Evolutionary conservation across 2,888 invertebrate species (phyloP).

Genomic region (Xestia c-nigrum): DNA sequence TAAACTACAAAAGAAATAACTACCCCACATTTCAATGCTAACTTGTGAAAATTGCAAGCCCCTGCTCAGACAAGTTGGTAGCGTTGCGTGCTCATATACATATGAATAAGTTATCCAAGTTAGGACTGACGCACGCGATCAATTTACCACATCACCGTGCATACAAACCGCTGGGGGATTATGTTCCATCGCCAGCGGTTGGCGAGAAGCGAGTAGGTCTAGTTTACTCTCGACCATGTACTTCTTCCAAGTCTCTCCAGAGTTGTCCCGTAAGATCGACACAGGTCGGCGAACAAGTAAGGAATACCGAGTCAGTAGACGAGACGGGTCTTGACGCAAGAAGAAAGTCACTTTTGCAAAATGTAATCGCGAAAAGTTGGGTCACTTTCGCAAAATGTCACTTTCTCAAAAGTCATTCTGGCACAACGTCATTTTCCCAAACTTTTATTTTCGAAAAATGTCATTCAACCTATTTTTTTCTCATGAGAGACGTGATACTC

Average conservation of each 20-base stretch:
- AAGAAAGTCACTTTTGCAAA: too few species aligned
- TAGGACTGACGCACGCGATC: constrained; percentile 36
- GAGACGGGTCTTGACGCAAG: not conserved
- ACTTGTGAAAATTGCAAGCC: constrained; percentile 22
- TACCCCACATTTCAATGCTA: constrained; percentile 6
- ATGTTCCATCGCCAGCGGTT: not conserved
- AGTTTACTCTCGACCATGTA: not conserved
- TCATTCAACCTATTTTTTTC: too few species aligned
- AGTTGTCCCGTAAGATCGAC: not conserved
- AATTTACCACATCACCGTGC: constrained; percentile 30
- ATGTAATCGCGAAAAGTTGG: too few species aligned
- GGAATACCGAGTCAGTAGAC: not conserved
- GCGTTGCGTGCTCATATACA: constrained; percentile 34
- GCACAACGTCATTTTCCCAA: too few species aligned
- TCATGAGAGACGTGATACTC: too few species aligned
- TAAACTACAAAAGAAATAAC: constrained; percentile 17
- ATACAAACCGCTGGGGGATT: not conserved
- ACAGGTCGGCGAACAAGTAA: not conserved
- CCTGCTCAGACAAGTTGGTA: constrained; percentile 5
- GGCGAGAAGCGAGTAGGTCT: not conserved
- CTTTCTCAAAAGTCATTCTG: too few species aligned
- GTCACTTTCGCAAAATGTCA: too few species aligned
- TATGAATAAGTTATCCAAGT: constrained; percentile 51
- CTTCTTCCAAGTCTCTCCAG: not conserved
- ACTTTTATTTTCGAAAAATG: too few species aligned